Conservation (phyloP, 1,140 invertebrate genomes). For the Ceratoteleas bidentatus region DNA sequence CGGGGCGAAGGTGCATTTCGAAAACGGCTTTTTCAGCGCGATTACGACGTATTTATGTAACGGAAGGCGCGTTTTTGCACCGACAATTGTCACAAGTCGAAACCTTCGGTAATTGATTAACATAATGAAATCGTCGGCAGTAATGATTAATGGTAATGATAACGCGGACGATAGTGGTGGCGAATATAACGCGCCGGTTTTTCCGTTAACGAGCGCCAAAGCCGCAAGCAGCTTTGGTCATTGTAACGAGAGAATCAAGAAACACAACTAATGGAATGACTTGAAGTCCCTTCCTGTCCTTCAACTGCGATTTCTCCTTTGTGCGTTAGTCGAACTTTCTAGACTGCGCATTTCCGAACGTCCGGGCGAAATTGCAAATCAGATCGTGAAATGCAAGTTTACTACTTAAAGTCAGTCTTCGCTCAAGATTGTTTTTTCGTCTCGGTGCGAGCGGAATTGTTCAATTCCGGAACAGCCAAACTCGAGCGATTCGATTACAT, state of each 20-base stretch:
- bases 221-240: slow-evolving; percentile 40
- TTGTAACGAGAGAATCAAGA: slow-evolving; percentile 44
- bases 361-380: slow-evolving; percentile 4
- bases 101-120: neutral
- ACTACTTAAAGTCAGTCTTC: neutral
- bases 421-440: too few relatives aligned
- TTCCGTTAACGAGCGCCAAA: slow-evolving; percentile 26
- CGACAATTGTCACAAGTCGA: too few relatives aligned
- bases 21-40: too few relatives aligned
- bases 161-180: too few relatives aligned
- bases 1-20: neutral
- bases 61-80: too few relatives aligned
- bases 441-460: neutral
- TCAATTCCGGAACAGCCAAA: neutral
- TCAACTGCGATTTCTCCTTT: slow-evolving; percentile 47
- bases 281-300: slow-evolving; percentile 37
- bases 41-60: too few relatives aligned
- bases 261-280: slow-evolving; percentile 34
- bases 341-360: neutral
- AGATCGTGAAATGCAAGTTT: neutral
- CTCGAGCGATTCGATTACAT: neutral
- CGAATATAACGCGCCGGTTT: slow-evolving; percentile 1
- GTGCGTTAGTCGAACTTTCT: slow-evolving; percentile 14
- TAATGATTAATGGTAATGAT: neutral
- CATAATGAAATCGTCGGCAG: neutral